Conservation (phyloP, 2,797 vertebrate species). For the Delichon dasypus region DNA sequence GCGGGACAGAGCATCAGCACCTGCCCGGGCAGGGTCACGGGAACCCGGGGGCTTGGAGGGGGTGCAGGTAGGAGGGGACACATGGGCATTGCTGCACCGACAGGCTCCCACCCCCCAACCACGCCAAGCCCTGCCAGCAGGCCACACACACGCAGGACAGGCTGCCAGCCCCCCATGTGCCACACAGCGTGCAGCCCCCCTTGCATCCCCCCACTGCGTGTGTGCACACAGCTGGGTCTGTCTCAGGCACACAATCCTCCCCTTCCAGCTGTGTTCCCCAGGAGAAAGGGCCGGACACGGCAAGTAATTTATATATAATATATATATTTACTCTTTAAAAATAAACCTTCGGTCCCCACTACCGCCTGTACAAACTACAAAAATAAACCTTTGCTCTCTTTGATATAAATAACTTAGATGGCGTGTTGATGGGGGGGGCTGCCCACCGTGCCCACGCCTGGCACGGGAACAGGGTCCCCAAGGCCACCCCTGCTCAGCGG, state of each 20-base stretch:
- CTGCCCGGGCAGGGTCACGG: too few relatives aligned
- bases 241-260: background rate
- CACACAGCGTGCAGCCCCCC: background rate
- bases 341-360: slow-evolving; percentile 95
- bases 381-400: slow-evolving; percentile 92
- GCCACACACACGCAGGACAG: background rate
- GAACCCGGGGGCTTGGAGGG: background rate
- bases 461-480: background rate
- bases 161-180: background rate
- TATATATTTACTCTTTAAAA: slow-evolving; percentile 99
- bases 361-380: slow-evolving; percentile 99
- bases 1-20: background rate
- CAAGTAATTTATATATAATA: slow-evolving; percentile 90
- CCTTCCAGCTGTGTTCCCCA: slow-evolving; percentile 20
- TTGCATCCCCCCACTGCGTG: slow-evolving; percentile 7
- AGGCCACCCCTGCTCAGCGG: background rate
- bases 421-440: slow-evolving; percentile 71
- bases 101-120: background rate
- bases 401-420: slow-evolving; percentile 99
- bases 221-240: background rate
- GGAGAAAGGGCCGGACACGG: slow-evolving; percentile 66
- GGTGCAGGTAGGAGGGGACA: background rate
- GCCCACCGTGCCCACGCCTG: slow-evolving; percentile 5
- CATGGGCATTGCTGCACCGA: background rate
- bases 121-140: background rate